Evolutionary conservation across 2,797 vertebrate species (phyloP).

Genomic region (Pantherophis vulpinus): DNA sequence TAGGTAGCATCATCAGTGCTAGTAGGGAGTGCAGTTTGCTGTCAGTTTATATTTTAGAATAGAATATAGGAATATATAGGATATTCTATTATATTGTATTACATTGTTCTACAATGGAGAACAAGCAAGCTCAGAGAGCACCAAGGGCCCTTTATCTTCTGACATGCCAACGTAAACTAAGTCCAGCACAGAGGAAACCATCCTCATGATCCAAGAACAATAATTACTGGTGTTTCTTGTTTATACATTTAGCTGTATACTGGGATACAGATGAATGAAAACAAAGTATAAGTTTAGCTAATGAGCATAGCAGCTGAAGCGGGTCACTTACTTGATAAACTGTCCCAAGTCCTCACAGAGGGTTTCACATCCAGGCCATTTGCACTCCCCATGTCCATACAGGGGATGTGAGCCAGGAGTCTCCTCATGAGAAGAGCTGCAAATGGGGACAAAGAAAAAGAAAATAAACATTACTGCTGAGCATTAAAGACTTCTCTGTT

Average conservation of each 20-base stretch:
- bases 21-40: not conserved
- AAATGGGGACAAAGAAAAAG: not conserved
- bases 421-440: slow-evolving; percentile 88
- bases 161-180: not conserved
- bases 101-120: not conserved
- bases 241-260: not conserved
- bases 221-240: not conserved
- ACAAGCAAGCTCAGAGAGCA: not conserved
- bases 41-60: not conserved
- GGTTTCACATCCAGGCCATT: slow-evolving; percentile 98
- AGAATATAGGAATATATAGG: not conserved
- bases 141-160: not conserved
- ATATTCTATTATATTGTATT: not conserved
- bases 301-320: too few relatives aligned
- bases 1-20: not conserved
- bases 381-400: slow-evolving; percentile 97
- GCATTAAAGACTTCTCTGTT: not conserved
- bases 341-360: slow-evolving; percentile 98
- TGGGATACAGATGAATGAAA: not conserved
- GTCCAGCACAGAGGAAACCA: not conserved
- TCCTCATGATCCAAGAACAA: not conserved
- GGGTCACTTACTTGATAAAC: slow-evolving; percentile 92
- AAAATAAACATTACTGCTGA: not conserved
- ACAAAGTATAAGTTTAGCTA: not conserved
- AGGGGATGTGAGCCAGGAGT: slow-evolving; percentile 89